Percentiles rank a stretch among this genome's conserved stretches.
These are phyloP conservation scores for Pomatorhinus ruficollis DNA, from an alignment of 2,113 vertebrate species.

Conservation along the genomic window DNA sequence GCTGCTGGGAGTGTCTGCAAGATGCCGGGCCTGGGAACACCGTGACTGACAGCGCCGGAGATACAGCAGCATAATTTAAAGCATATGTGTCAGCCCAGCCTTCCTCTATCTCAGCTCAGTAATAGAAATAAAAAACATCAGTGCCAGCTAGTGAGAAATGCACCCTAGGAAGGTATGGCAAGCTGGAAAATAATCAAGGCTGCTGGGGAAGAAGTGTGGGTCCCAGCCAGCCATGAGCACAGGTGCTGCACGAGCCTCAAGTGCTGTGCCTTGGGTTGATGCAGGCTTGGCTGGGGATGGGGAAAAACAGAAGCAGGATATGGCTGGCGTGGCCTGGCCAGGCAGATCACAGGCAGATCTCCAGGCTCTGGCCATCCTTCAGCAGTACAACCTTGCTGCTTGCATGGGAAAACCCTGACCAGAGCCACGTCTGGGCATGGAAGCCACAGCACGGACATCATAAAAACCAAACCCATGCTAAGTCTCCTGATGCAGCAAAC, in stretches of 20 bases:
- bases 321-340: background rate
- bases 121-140: background rate
- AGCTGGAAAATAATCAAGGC: background rate
- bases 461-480: background rate
- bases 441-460: accelerated
- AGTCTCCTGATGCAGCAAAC: background rate
- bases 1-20: background rate
- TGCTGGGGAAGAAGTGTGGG: background rate
- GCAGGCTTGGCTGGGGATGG: background rate
- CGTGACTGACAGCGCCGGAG: conserved; percentile 14
- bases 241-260: accelerated
- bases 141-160: background rate
- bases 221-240: background rate
- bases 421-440: accelerated
- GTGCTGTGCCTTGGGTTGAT: background rate
- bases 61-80: conserved; percentile 32
- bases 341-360: background rate
- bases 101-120: background rate
- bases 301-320: background rate
- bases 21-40: background rate
- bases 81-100: background rate
- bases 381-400: background rate
- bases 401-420: background rate
- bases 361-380: background rate
- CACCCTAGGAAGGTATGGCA: background rate